phyloP scores from a whole-genome alignment of 2,113 vertebrate genomes.

The Oxygymnocypris stewartii region DNA sequence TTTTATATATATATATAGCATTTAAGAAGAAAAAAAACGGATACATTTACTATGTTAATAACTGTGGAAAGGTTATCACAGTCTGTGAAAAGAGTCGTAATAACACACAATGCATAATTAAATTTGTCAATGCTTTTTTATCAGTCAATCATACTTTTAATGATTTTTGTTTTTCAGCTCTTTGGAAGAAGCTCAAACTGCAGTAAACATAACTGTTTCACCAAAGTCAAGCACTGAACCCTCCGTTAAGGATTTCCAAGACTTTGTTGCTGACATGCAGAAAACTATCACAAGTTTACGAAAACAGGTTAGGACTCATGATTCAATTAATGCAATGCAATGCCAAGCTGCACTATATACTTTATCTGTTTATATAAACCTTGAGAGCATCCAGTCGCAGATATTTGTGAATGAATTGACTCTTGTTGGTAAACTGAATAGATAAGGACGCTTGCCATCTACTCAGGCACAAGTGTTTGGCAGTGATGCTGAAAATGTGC shows the following conservation, averaged over 20 bases:
- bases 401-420: neutral
- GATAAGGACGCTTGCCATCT: neutral
- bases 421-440: neutral
- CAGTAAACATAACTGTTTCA: conserved; percentile 72
- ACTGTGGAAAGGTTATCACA: neutral
- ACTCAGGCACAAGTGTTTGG: neutral
- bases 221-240: conserved; percentile 70
- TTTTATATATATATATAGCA: too few species aligned
- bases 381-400: neutral
- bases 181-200: conserved; percentile 61
- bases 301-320: conserved; percentile 79
- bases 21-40: too few species aligned
- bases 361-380: neutral
- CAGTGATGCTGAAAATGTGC: neutral
- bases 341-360: neutral
- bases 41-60: neutral
- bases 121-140: neutral
- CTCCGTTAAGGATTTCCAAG: conserved; percentile 83
- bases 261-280: conserved; percentile 93
- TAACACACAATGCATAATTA: neutral
- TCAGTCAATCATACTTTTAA: neutral
- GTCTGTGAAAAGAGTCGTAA: too few species aligned
- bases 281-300: conserved; percentile 93
- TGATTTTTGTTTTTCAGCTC: conserved; percentile 64
- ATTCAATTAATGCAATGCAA: neutral